A percentile compares a stretch with the other conserved stretches of the same genome.
These are phyloP conservation scores for Malurus melanocephalus DNA, from an alignment of 2,113 vertebrate species.

Conservation along the genomic window DNA sequence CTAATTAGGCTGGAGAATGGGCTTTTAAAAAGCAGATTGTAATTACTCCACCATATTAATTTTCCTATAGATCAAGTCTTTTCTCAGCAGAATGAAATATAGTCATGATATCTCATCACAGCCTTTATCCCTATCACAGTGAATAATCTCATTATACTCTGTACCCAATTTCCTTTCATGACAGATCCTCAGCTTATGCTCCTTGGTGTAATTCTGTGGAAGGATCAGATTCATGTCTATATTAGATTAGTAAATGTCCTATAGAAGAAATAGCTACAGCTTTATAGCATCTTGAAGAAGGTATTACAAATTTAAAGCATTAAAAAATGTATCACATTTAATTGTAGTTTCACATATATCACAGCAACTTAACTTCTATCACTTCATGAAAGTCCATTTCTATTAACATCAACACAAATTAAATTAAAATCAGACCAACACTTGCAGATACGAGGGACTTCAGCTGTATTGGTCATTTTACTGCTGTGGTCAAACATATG, in stretches of 20 bases:
- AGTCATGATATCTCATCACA: slow-evolving; percentile 13
- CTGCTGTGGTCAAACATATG: not conserved
- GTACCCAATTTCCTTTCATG: slow-evolving; percentile 28
- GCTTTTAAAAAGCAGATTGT: not conserved
- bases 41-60: slow-evolving; percentile 26
- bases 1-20: not conserved
- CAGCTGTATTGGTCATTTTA: not conserved
- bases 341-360: not conserved
- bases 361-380: not conserved
- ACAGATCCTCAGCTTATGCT: not conserved
- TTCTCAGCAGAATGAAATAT: slow-evolving; percentile 43
- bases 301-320: not conserved
- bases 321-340: not conserved
- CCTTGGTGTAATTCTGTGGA: not conserved
- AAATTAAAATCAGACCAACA: not conserved
- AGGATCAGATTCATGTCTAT: not conserved
- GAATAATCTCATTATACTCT: slow-evolving; percentile 16
- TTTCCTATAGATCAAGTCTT: not conserved
- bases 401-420: not conserved
- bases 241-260: not conserved
- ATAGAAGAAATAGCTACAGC: not conserved
- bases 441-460: not conserved
- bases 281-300: slow-evolving; percentile 4
- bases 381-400: not conserved
- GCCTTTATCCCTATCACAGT: not conserved